Base-by-base conservation (phyloP, 2,113 vertebrate genomes). In the Rhinichthys klamathensis region DNA sequence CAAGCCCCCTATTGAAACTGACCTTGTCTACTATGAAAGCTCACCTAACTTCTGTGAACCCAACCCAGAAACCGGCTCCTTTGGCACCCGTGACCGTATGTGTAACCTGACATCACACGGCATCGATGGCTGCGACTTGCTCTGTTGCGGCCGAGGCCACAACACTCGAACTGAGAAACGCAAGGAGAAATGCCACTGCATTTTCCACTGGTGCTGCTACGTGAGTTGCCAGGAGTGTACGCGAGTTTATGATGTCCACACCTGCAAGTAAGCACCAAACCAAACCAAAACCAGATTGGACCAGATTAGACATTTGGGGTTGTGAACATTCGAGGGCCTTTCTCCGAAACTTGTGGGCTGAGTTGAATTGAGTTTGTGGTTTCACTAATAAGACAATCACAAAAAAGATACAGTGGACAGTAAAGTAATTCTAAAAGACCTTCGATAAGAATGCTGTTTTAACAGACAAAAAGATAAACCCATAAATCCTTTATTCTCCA, bases 121-220 rank as follows among this genome's bases (percentile, higher is more conserved):
- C 83, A 99, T 99, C 21, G 98, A 99, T 0, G 98, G 98, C 92
- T 99, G 98, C 0, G 98, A 99, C 93, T 94, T 99, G 86, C 96
- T 99, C 27, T 99, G 98, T 94, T 99, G 98, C 13, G 98, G 98
- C 2, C 95, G 98, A 0, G 98, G 98, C 75, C 98, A 99, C 95
- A 98, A 99, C 94, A 98, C 98, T 58, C 93, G 96, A 93, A 99
- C 97, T 89, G 98, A 99, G 95, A 97, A 96, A 12, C 96, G 98
- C 87, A 99, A 97, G 84, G 98, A 99, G 94, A 99, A 99, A 51
- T 99, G 98, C 75, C 97, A 98, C 94, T 99, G 98, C 92, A 96
- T 98, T 93, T 99, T 99, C 95, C 98, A 99, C 94, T 99, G 98
- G 98, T 99, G 98, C 94, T 99, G 98, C 94, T 99, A 99, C 0